Evolutionary conservation across 2,888 invertebrate genomes (phyloP), one percentile per base, ranked within the genome.

Genomic region (Meliscaeva auricollis): DNA sequence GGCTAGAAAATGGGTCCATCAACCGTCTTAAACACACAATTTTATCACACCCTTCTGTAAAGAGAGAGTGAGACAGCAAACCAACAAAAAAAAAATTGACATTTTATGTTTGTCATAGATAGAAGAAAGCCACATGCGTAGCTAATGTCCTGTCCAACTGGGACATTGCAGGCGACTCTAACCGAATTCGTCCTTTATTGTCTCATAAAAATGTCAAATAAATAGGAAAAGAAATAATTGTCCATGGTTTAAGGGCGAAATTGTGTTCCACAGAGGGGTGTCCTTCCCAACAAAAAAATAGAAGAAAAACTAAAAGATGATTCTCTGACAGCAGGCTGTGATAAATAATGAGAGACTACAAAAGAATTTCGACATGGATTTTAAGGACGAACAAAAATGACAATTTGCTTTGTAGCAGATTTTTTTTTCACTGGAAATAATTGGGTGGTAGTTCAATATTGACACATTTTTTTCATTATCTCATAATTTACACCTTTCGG

Each of bases 161-260:
- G 68, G 60, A 80, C 48, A 74, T 64, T 77, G 62, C 73, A 83
- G 41, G 58, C 56, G 64, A 41, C 70, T 77, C 20, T 17, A 69
- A 48, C 73, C 41, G n/a, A 83, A 74, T 58, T 50, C 69, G 44
- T 74, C 74, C 56, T 64, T 84, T 75, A 70, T 62, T 60, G 70
- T 56, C 50, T 64, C 79, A 80, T 84, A 80, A 84, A 84, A 80
- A 80, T 80, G 84, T 80, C 79, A 15, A 75, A 72, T 80, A 84
- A 84, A 84, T 80, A 58, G 72, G 52, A 72, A 80, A 72, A 80
- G 84, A 84, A 84, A 80, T 79, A 80, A 84, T 84, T 84, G 80
- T 72, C 84, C 84, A 66, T 80, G 84, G 84, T 84, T 81, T 58
- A 84, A 72, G 46, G 80, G 80, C 75, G 22, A 52, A 66, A 75